Evolutionary conservation across 2,113 vertebrate genomes (phyloP).

Genomic region (Apeltes quadracus): DNA sequence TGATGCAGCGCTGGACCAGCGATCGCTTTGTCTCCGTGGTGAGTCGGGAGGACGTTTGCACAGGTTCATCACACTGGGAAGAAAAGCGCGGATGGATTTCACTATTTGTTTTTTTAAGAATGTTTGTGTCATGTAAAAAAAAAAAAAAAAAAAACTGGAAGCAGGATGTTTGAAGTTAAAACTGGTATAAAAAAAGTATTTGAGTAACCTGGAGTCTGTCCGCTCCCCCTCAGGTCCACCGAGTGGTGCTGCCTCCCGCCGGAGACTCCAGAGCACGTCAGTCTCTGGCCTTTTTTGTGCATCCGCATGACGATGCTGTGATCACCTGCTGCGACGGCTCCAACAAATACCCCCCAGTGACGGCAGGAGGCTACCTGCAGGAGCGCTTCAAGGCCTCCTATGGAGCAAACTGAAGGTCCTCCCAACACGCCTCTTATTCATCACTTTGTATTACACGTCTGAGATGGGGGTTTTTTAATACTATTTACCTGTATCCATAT

Average conservation of each 20-base stretch:
- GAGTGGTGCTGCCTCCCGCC: constrained; percentile 73
- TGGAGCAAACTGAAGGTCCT: constrained; percentile 9
- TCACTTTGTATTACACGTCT: too few species aligned
- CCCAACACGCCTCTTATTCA: not conserved
- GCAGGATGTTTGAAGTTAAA: not conserved
- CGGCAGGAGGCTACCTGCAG: constrained; percentile 46
- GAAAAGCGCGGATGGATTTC: not conserved
- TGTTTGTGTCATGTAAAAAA: not conserved
- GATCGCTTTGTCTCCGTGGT: constrained; percentile 78
- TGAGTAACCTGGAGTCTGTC: not conserved
- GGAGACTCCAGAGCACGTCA: constrained; percentile 72
- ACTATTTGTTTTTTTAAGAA: not conserved
- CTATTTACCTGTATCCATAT: not conserved
- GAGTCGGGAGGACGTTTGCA: constrained; percentile 25
- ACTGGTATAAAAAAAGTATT: not conserved
- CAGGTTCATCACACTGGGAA: not conserved
- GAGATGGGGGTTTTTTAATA: not conserved
- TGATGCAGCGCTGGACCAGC: constrained; percentile 83
- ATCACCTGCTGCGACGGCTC: constrained; percentile 76
- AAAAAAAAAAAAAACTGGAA: too few species aligned
- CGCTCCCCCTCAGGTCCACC: constrained; percentile 69
- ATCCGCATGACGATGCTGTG: constrained; percentile 68
- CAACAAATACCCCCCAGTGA: constrained; percentile 73
- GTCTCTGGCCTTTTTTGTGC: constrained; percentile 79
- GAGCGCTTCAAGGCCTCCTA: constrained; percentile 59